These are phyloP conservation scores for Charadrius vociferus DNA, from an alignment of 2,113 vertebrate species.

Conservation along the genomic window DNA sequence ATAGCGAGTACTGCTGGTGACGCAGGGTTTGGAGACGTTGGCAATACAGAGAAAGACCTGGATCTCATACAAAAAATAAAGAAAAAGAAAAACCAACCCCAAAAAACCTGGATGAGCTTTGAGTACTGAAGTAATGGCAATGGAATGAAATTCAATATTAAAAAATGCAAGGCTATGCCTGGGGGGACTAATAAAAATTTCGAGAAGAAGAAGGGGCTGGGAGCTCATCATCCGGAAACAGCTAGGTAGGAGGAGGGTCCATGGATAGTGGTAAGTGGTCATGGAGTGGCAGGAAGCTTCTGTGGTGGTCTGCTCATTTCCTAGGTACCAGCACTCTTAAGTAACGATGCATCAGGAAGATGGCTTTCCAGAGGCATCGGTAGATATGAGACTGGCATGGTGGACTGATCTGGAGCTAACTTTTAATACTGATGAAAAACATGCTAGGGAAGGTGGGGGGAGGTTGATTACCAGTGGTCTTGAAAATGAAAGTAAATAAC, in stretches of 20 bases:
- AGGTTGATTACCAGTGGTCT: not conserved
- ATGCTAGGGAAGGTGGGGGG: not conserved
- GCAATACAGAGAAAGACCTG: not conserved
- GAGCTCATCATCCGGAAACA: not conserved
- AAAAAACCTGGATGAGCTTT: not conserved
- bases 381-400: not conserved
- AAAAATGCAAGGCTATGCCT: constrained; percentile 49
- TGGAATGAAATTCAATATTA: constrained; percentile 56
- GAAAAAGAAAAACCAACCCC: not conserved
- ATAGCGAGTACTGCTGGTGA: not conserved
- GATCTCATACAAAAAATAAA: not conserved
- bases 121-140: constrained; percentile 40
- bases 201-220: not conserved
- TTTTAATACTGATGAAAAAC: not conserved
- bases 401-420: not conserved
- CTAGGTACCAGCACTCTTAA: not conserved
- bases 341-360: not conserved
- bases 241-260: not conserved
- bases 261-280: not conserved
- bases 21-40: not conserved
- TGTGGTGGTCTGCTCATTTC: not conserved
- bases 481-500: not conserved
- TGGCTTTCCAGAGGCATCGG: not conserved
- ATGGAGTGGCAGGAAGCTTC: not conserved
- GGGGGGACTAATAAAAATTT: constrained; percentile 49